phyloP scores from a whole-genome alignment of 1,140 invertebrate genomes.

The Drosophila neocordata region DNA sequence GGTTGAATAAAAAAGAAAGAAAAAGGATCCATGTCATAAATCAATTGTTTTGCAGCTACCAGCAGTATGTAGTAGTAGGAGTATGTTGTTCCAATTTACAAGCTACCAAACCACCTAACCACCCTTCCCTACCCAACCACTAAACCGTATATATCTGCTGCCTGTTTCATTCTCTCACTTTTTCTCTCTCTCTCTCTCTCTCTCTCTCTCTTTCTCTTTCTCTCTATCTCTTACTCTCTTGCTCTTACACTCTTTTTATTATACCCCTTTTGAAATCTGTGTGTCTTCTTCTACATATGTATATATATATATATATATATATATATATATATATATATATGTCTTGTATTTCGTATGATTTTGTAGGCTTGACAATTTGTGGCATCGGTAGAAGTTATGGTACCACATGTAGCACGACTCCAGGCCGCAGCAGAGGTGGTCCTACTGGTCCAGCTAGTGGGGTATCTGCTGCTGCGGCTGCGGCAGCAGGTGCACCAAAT shows the following conservation, averaged over 20 bases:
- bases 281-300: background rate
- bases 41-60: constrained; percentile 40
- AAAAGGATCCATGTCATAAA: background rate
- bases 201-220: constrained; percentile 29
- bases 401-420: constrained; percentile 77
- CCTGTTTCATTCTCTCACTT: constrained; percentile 18
- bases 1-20: too few relatives aligned
- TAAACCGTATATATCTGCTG: constrained; percentile 10
- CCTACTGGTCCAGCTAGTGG: constrained; percentile 37
- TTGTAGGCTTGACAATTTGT: constrained; percentile 83
- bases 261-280: background rate
- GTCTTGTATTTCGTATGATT: constrained; percentile 74
- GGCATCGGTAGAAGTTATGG: constrained; percentile 82
- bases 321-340: constrained; percentile 20
- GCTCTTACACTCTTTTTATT: constrained; percentile 16
- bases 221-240: constrained; percentile 21
- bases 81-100: constrained; percentile 3
- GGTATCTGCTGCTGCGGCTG: constrained; percentile 39
- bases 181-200: constrained; percentile 3
- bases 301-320: background rate
- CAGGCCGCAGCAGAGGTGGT: constrained; percentile 66
- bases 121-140: background rate
- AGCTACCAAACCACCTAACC: background rate
- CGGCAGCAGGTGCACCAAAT: constrained; percentile 36
- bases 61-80: constrained; percentile 13